These are phyloP conservation scores for Triplophysa siluroides DNA, from an alignment of 2,113 vertebrate genomes.

Conservation along the genomic window DNA sequence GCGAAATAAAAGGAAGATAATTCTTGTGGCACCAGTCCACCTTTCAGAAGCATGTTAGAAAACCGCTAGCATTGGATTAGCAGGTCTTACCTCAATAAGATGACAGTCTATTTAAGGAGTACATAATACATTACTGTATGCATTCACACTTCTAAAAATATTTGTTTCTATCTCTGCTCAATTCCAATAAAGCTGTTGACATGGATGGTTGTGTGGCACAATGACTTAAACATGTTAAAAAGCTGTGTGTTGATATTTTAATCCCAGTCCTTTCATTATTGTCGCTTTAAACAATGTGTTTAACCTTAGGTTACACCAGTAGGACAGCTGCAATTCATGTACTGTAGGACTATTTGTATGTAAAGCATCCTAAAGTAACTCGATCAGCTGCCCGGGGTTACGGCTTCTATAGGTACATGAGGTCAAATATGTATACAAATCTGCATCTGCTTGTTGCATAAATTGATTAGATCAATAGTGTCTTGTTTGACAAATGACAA, in stretches of 20 bases:
- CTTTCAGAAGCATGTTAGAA: no score
- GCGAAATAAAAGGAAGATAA: background rate
- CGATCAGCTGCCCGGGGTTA: background rate
- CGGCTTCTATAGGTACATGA: background rate
- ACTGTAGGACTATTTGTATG: background rate
- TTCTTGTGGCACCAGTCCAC: background rate
- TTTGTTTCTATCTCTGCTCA: no score
- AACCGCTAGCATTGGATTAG: no score
- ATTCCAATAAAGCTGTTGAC: background rate
- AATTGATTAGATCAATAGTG: background rate
- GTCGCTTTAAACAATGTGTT: background rate
- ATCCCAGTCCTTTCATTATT: background rate
- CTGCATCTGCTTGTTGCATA: background rate
- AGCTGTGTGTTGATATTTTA: constrained; percentile 6
- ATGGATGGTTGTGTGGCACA: no score
- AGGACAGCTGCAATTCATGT: background rate
- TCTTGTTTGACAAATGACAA: constrained; percentile 22
- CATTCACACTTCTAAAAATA: no score
- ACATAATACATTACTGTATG: no score
- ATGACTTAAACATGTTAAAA: background rate
- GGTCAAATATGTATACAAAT: background rate
- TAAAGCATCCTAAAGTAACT: background rate
- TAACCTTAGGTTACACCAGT: background rate
- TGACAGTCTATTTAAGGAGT: no score
- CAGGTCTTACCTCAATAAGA: no score